Base-by-base conservation (phyloP, 2,888 invertebrate genomes). In the Belgica antarctica region DNA sequence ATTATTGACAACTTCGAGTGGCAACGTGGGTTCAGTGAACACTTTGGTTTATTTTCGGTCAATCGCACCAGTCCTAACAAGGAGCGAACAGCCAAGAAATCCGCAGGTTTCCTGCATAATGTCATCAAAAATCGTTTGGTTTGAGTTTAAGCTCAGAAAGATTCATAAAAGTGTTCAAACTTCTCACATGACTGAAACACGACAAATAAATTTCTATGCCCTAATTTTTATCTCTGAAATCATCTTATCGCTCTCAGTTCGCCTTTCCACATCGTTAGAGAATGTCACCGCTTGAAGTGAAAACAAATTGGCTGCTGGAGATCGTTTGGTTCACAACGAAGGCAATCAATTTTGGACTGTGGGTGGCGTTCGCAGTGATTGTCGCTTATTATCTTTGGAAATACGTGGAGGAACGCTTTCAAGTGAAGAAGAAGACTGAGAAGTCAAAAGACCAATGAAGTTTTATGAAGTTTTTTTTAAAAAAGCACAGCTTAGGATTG, bases 1-100 rank as follows among this genome's bases (percentile, higher is more conserved):
- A 76, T 88, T 3, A 81, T 87, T 75, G 89, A 89, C 74, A 86
- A 84, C 73, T 86, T 87, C 74, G 87, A 87, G 76, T 88, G 87
- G 86, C 76, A 76, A 12, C 74, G 75, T 47, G 87, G 87, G 31
- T 83, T 70, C 77, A 88, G 87, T 10, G 81, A 83, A 72, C 84
- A 83, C 75, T 90, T 87, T 77, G 90, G 91, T 4, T 73, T 90
- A 0, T 87, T 86, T 73, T 81, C 84, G 73, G 87, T 90, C 0
- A 85, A 91, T 75, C 88, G 87, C 75, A 77, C 78, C 1, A 84
- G 83, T 73, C 80, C 83, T 0, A 79, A 82, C 0, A 83, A 85
- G 72, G 81, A 83, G 1, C 82, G 90, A 73, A 85, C 82, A 0
- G 83, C 87, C 0, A 87, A 89, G 76, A 81, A 82, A 41, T 90